These are phyloP conservation scores for Mellilla xanthometata DNA, from an alignment of 2,888 invertebrate genomes.

Conservation along the genomic window DNA sequence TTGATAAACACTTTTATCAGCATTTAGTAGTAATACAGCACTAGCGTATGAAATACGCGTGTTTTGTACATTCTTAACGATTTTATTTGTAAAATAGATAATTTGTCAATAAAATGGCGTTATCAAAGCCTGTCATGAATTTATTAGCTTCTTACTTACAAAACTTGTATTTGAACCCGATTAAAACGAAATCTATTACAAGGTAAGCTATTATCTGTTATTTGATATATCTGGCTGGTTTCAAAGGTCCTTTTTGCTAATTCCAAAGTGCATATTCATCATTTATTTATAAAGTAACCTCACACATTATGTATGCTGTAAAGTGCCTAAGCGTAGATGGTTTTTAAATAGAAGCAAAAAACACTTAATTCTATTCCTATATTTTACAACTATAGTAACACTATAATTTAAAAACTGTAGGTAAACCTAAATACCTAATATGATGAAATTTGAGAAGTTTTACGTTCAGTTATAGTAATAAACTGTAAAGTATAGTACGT, in stretches of 20 bases:
- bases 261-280: slow-evolving; percentile 12
- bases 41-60: slow-evolving; percentile 20
- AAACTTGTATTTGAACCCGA: slow-evolving; percentile 88
- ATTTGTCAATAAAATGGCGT: slow-evolving; percentile 78
- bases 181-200: slow-evolving; percentile 90
- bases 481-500: too few species aligned
- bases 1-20: slow-evolving; percentile 26
- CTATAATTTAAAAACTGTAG: too few species aligned
- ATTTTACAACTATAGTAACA: too few species aligned
- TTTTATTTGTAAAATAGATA: slow-evolving; percentile 4
- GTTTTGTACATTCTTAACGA: neutral
- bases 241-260: slow-evolving; percentile 15
- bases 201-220: slow-evolving; percentile 82
- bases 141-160: slow-evolving; percentile 88
- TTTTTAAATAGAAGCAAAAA: too few species aligned
- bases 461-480: too few species aligned
- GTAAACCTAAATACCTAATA: too few species aligned
- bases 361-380: too few species aligned
- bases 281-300: too few species aligned
- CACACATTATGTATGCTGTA: too few species aligned
- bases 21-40: slow-evolving; percentile 25
- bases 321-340: too few species aligned
- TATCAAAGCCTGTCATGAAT: slow-evolving; percentile 88
- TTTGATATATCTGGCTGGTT: slow-evolving; percentile 5
- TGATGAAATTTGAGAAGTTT: too few species aligned